Conservation (phyloP, 2,797 vertebrate genomes). For the Notoglanidium macrostoma region DNA sequence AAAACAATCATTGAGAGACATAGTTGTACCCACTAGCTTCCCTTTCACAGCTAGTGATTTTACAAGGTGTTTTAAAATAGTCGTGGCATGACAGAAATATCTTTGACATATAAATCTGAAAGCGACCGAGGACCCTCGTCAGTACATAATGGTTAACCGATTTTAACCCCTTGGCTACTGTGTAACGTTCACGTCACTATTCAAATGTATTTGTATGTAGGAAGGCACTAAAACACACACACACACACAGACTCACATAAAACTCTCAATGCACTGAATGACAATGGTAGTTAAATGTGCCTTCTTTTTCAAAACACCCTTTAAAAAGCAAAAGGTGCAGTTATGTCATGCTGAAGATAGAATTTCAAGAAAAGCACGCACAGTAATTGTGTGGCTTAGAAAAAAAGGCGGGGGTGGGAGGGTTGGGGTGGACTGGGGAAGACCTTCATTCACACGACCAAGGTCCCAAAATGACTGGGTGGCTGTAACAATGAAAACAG, state of each 20-base stretch:
- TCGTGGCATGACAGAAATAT: conserved; percentile 38
- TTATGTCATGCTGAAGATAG: conserved; percentile 9
- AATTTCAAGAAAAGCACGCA: conserved; percentile 35
- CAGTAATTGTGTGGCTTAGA: conserved; percentile 42
- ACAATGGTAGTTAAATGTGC: conserved; percentile 61
- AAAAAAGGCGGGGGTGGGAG: background rate
- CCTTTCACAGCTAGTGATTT: conserved; percentile 58
- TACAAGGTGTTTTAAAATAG: conserved; percentile 46
- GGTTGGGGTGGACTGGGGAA: conserved; percentile 4
- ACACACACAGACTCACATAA: conserved; percentile 65
- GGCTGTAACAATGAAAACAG: conserved; percentile 67
- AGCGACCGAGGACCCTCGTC: conserved; percentile 59
- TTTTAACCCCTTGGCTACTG: conserved; percentile 62
- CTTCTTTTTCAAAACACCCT: conserved; percentile 57
- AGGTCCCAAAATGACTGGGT: conserved; percentile 60
- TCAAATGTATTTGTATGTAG: conserved; percentile 75
- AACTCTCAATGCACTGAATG: conserved; percentile 57
- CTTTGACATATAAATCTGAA: conserved; percentile 57
- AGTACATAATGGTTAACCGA: conserved; percentile 47
- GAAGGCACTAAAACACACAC: conserved; percentile 80
- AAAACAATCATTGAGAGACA: conserved; percentile 54
- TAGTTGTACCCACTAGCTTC: conserved; percentile 55
- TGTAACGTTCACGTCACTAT: conserved; percentile 74
- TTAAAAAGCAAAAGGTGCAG: conserved; percentile 44
- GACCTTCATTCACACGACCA: conserved; percentile 64